phyloP scores from a whole-genome alignment of 2,888 invertebrate genomes.

The Nomada fucata region DNA sequence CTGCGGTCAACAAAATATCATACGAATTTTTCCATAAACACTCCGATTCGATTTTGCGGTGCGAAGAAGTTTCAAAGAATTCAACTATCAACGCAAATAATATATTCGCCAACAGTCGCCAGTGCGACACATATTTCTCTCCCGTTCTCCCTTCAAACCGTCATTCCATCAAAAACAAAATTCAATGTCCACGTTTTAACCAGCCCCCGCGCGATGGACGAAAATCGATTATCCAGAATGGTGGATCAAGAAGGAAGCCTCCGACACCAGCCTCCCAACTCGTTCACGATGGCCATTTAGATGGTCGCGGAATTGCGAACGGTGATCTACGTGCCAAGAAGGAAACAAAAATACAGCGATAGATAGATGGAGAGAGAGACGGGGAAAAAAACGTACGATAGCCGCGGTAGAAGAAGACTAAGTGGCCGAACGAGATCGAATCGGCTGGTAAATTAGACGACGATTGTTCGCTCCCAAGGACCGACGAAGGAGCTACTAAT shows the following conservation, averaged over 20 bases:
- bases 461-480: slow-evolving; percentile 70
- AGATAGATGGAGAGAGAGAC: not conserved
- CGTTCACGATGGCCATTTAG: slow-evolving; percentile 9
- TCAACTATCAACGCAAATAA: too few species aligned
- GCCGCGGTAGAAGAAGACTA: slow-evolving; percentile 40
- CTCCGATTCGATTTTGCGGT: too few species aligned
- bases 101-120: too few species aligned
- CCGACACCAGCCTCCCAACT: not conserved
- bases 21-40: too few species aligned
- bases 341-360: slow-evolving; percentile 43
- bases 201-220: too few species aligned
- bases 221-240: not conserved
- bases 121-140: too few species aligned
- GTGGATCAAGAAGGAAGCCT: not conserved
- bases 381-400: not conserved
- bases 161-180: too few species aligned
- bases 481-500: slow-evolving; percentile 72
- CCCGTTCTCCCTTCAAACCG: too few species aligned
- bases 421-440: slow-evolving; percentile 62
- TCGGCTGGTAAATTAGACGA: slow-evolving; percentile 71
- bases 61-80: too few species aligned
- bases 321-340: slow-evolving; percentile 39
- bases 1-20: too few species aligned
- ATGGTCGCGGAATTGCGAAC: slow-evolving; percentile 2
- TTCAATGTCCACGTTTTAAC: too few species aligned